Evolutionary conservation across 2,888 invertebrate species (phyloP).

Genomic region (Ornithoptera alexandrae): DNA sequence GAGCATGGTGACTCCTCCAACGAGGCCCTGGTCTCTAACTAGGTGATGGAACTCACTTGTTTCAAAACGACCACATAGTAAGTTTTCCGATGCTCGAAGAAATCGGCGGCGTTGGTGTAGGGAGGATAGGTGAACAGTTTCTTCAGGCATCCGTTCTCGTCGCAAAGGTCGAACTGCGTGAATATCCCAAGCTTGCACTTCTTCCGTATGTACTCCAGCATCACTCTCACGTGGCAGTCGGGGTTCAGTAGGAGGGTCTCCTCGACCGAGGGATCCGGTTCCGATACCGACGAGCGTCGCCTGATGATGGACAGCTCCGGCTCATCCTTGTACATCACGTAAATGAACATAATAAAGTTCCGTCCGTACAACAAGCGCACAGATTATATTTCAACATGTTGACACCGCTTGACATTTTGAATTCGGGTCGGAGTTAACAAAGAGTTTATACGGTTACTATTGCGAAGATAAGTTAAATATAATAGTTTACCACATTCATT

Average conservation of each 20-base stretch:
- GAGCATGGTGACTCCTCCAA: no score
- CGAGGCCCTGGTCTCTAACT: no score
- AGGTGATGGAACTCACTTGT: slow-evolving; percentile 37
- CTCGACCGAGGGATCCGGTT: slow-evolving; percentile 51
- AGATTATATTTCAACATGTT: background rate
- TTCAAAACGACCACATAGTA: slow-evolving; percentile 64
- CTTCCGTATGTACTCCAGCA: slow-evolving; percentile 69
- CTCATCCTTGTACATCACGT: slow-evolving; percentile 56
- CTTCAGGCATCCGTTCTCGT: slow-evolving; percentile 51
- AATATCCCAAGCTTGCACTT: slow-evolving; percentile 57
- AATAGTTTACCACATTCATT: no score
- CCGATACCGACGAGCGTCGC: slow-evolving; percentile 39
- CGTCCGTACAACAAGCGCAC: background rate
- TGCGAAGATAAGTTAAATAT: no score
- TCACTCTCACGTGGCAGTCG: slow-evolving; percentile 58
- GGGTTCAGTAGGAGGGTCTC: slow-evolving; percentile 65
- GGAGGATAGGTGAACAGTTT: slow-evolving; percentile 56
- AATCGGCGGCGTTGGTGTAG: slow-evolving; percentile 52
- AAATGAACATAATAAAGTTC: slow-evolving; percentile 56
- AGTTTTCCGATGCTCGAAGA: slow-evolving; percentile 58
- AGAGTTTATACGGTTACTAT: background rate
- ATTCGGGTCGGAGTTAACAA: background rate
- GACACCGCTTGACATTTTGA: background rate
- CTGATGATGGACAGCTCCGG: slow-evolving; percentile 53
- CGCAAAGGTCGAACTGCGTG: slow-evolving; percentile 64